phyloP scores from a whole-genome alignment of 1,140 invertebrate genomes.

The Subanguina moxae region DNA sequence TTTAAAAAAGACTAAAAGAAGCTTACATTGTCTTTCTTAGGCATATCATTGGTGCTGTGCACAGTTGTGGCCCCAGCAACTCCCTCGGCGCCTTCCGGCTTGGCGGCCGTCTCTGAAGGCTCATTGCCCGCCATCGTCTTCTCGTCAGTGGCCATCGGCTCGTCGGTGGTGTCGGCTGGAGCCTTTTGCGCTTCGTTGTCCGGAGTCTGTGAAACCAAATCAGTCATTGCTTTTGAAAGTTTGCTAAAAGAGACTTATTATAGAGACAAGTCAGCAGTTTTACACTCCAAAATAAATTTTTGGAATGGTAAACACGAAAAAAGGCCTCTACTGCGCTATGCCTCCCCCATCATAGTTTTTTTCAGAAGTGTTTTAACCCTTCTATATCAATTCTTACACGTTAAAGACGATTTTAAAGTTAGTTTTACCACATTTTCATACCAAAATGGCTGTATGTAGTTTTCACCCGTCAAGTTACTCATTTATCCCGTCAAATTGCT shows the following conservation, averaged over 20 bases:
- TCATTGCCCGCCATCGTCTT: not conserved
- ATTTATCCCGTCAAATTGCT: too few species aligned
- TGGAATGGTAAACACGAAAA: not conserved
- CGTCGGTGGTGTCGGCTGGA: not conserved
- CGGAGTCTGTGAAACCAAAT: conserved; percentile 4
- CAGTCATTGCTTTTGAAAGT: not conserved
- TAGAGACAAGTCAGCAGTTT: too few species aligned
- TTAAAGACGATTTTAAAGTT: too few species aligned
- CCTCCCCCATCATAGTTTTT: too few species aligned
- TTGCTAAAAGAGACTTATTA: too few species aligned
- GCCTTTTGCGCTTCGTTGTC: not conserved
- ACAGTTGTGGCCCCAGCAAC: not conserved
- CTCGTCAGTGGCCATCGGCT: not conserved
- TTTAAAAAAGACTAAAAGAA: not conserved
- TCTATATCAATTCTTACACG: too few species aligned
- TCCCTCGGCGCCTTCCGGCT: not conserved
- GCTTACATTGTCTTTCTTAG: not conserved
- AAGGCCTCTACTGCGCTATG: too few species aligned
- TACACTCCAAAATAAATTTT: not conserved
- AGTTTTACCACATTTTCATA: too few species aligned
- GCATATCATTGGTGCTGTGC: conserved; percentile 2
- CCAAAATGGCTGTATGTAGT: too few species aligned
- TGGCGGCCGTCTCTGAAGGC: not conserved
- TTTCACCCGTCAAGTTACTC: too few species aligned
- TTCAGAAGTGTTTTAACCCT: too few species aligned